phyloP scores from a whole-genome alignment of 2,113 vertebrate genomes.

The Mionectes macconnelli region DNA sequence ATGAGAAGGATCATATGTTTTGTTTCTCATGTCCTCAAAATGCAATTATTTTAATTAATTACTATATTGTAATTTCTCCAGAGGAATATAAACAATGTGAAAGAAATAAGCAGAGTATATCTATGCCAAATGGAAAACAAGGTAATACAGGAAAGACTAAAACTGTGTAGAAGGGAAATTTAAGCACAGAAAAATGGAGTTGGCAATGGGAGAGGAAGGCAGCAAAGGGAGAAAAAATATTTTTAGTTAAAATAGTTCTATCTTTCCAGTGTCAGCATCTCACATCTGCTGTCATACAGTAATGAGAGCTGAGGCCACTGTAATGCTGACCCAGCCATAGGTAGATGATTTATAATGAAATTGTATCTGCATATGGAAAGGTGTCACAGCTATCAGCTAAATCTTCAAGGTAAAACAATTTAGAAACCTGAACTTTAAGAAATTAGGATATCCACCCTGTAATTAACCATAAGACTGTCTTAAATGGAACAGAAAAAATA shows the following conservation, averaged over 20 bases:
- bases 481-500: background rate
- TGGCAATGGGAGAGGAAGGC: background rate
- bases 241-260: background rate
- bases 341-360: background rate
- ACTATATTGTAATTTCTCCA: background rate
- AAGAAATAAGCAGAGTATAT: constrained; percentile 2
- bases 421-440: background rate
- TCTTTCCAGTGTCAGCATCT: background rate
- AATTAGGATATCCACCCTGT: background rate
- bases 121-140: constrained; percentile 7
- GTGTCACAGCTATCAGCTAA: background rate
- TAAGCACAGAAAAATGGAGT: background rate
- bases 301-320: background rate
- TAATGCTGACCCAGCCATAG: constrained; percentile 33
- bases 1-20: constrained; percentile 1
- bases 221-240: background rate
- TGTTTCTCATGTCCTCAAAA: constrained; percentile 27
- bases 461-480: background rate
- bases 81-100: constrained; percentile 6
- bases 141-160: background rate
- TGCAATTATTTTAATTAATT: constrained; percentile 47
- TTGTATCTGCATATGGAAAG: constrained; percentile 3
- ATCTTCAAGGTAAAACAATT: background rate
- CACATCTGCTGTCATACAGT: background rate
- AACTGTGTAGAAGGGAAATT: constrained; percentile 8